A percentile compares a stretch with the other conserved stretches of the same genome.
Evolutionary conservation across 2,113 vertebrate species (phyloP).

Genomic region (Galbula dea): DNA sequence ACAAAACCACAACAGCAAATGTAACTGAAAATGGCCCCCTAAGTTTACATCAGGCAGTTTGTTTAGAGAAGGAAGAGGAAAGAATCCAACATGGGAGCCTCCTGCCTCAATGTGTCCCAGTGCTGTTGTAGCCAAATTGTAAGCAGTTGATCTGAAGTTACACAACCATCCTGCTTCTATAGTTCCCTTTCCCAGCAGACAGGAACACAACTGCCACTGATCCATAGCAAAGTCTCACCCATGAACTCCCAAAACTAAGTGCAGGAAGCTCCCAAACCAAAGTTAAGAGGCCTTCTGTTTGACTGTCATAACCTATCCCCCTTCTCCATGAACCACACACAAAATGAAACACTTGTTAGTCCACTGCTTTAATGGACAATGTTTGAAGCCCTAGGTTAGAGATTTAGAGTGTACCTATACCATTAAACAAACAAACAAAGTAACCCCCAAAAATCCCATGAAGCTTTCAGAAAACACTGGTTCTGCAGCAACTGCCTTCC

Average conservation of each 20-base stretch:
- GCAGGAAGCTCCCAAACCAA: neutral
- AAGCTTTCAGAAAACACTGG: neutral
- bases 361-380: neutral
- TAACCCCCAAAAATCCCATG: too few relatives aligned
- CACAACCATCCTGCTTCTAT: neutral
- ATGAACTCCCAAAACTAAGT: neutral
- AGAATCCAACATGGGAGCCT: neutral
- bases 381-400: neutral
- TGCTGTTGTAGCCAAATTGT: accelerated
- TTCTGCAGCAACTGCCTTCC: neutral
- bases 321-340: neutral
- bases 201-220: accelerated
- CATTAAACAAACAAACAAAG: neutral
- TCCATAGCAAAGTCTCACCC: neutral
- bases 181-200: neutral
- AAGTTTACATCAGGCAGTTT: neutral
- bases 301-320: neutral
- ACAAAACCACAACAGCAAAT: neutral
- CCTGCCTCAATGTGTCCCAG: neutral
- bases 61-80: neutral
- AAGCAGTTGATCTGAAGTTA: neutral
- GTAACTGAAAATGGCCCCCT: neutral
- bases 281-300: neutral
- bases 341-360: neutral
- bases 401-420: neutral